Evolutionary conservation across 2,888 invertebrate species (phyloP), one percentile per base, ranked within the genome.

Genomic region (Callosobruchus maculatus): DNA sequence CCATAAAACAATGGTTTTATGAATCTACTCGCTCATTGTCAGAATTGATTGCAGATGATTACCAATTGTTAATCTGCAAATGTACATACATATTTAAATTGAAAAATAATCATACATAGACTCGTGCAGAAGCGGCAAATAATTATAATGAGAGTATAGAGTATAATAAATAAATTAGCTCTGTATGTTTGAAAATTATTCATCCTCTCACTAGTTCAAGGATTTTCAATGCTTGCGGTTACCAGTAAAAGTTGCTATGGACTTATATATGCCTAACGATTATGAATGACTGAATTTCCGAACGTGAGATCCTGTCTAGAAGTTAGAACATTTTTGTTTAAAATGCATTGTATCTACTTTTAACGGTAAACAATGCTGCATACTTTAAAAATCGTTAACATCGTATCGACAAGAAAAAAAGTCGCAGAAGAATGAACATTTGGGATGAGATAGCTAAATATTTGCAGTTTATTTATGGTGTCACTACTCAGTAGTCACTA

Each of bases 201-300:
- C 49, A 68, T 68, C 68, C 68, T 68, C 68, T 68, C 68, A 68
- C 68, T 68, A 18, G 68, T 68, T 68, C 68, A 68, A 68, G 68
- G 68, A 9, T 68, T 68, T 21, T 68, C 13, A 1, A 49, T 18
- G 18, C 49, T 49, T 49, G 13, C 18, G 13, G 49, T 9, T 3
- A 30, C 9, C 49, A 18, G 49, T 49, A 49, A 49, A 49, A 49
- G 49, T 49, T 49, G 18, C 7, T 49, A 18, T 18, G 49, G 49
- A 49, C 13, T 13, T 49, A 3, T 49, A 7, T 49, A 3, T 0
- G 13, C 13, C 49, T 49, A 49, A 13, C 49, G 49, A 49, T 49
- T 49, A 9, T 30, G 4, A 30, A 30, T 30, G 9, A 30, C 30
- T 30, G 9, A 30, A 30, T 5, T 30, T 5, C 49, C 49, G 49